These are phyloP conservation scores for Calephelis perditalis DNA, from an alignment of 2,888 invertebrate species.

Conservation along the genomic window DNA sequence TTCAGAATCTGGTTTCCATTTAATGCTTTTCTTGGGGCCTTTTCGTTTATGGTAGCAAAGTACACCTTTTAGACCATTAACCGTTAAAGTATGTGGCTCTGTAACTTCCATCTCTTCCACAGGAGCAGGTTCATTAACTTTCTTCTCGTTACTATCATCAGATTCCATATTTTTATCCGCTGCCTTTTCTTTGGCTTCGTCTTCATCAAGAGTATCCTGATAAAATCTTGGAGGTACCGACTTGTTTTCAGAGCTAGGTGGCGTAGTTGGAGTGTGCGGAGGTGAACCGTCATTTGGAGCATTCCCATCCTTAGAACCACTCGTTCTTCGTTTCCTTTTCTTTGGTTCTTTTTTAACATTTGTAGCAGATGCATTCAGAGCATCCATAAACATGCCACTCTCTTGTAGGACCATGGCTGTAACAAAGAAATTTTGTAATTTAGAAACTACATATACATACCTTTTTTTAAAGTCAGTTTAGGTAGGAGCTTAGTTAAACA, in stretches of 20 bases:
- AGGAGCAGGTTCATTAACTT: constrained; percentile 22
- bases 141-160: constrained; percentile 40
- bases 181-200: constrained; percentile 75
- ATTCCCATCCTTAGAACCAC: constrained; percentile 82
- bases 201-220: constrained; percentile 91
- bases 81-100: constrained; percentile 62
- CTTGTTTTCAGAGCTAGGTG: constrained; percentile 63
- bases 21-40: constrained; percentile 88
- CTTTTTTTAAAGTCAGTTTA: background rate
- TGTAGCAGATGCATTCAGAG: constrained; percentile 87
- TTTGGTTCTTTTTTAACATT: constrained; percentile 83
- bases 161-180: constrained; percentile 44
- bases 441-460: constrained; percentile 21
- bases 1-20: constrained; percentile 89
- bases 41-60: constrained; percentile 85
- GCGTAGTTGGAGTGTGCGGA: constrained; percentile 75
- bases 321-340: constrained; percentile 87
- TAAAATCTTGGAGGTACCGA: constrained; percentile 88
- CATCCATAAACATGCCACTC: constrained; percentile 96
- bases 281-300: constrained; percentile 69
- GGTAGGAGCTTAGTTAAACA: constrained; percentile 7
- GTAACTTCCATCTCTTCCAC: constrained; percentile 55
- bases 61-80: constrained; percentile 85
- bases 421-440: constrained; percentile 43
- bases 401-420: constrained; percentile 89